Percentiles rank a stretch among this genome's conserved stretches.
phyloP scores from a whole-genome alignment of 2,797 vertebrate genomes.

The Masticophis lateralis region DNA sequence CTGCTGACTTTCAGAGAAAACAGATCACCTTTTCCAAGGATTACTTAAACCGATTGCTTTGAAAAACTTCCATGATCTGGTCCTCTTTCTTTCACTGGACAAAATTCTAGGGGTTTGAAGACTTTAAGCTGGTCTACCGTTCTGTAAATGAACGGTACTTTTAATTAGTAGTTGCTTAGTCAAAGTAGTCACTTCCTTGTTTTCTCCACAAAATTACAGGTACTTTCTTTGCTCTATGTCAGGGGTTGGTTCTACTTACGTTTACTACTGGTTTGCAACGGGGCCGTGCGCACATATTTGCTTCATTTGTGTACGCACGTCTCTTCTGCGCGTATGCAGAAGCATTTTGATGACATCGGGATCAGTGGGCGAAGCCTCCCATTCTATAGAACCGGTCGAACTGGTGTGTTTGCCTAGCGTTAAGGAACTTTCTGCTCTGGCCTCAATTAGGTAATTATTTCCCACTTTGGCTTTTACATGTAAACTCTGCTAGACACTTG shows the following conservation, averaged over 20 bases:
- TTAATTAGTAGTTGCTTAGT: neutral
- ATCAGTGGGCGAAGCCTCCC: too few species aligned
- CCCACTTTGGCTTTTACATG: neutral
- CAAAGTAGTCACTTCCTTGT: neutral
- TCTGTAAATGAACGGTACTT: neutral
- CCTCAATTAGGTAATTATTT: neutral
- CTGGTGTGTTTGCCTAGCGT: neutral
- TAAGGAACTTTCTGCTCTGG: neutral
- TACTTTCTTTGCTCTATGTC: neutral
- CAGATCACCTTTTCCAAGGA: constrained; percentile 24
- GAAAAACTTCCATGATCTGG: neutral
- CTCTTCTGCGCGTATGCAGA: too few species aligned
- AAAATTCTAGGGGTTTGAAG: neutral
- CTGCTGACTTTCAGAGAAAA: constrained; percentile 20
- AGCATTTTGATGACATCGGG: too few species aligned
- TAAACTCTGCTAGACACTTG: neutral
- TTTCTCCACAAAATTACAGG: neutral
- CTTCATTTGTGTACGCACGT: too few species aligned
- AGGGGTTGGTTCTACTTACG: too few species aligned
- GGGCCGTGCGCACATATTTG: too few species aligned
- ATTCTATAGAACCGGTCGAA: too few species aligned
- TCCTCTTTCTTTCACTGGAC: neutral
- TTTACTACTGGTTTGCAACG: too few species aligned
- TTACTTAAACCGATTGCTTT: constrained; percentile 49
- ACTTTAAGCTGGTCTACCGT: neutral